Percentiles rank a stretch among this genome's conserved stretches.
Conservation (phyloP, 2,113 vertebrate genomes). For the Cyprinodon brontotheroides region DNA sequence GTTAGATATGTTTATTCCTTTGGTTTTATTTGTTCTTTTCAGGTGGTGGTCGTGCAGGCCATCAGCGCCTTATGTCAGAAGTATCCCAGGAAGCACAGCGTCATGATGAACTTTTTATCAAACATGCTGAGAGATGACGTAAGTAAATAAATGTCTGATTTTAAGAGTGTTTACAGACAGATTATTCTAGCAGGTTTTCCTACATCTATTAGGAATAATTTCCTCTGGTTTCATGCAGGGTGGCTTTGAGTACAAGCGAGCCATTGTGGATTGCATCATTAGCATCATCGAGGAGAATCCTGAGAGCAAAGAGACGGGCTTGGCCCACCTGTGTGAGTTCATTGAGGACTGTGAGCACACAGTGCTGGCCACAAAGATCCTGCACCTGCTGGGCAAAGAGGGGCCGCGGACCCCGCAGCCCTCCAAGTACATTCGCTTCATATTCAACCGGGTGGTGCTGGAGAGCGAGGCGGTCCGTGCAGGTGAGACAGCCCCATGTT, state of each 20-base stretch:
- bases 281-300: constrained; percentile 97
- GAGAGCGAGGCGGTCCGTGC: constrained; percentile 96
- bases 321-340: constrained; percentile 98
- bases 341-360: constrained; percentile 99
- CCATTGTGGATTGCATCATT: constrained; percentile 98
- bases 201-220: background rate
- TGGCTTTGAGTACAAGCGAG: constrained; percentile 98
- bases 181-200: background rate
- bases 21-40: constrained; percentile 23
- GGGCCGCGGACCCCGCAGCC: constrained; percentile 90
- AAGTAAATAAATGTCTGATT: constrained; percentile 52
- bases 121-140: constrained; percentile 98
- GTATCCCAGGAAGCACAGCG: constrained; percentile 95
- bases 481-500: constrained; percentile 76
- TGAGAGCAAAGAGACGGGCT: constrained; percentile 92
- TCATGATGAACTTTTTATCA: constrained; percentile 99
- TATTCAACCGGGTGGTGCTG: constrained; percentile 97
- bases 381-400: constrained; percentile 95
- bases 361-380: constrained; percentile 95
- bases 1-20: background rate
- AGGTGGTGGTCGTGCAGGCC: constrained; percentile 99
- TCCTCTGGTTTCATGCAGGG: constrained; percentile 77
- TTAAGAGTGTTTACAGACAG: background rate
- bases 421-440: constrained; percentile 98
- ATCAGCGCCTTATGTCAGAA: constrained; percentile 98